Evolutionary conservation across 2,113 vertebrate species (phyloP).

Genomic region (Chloroceryle aenea): DNA sequence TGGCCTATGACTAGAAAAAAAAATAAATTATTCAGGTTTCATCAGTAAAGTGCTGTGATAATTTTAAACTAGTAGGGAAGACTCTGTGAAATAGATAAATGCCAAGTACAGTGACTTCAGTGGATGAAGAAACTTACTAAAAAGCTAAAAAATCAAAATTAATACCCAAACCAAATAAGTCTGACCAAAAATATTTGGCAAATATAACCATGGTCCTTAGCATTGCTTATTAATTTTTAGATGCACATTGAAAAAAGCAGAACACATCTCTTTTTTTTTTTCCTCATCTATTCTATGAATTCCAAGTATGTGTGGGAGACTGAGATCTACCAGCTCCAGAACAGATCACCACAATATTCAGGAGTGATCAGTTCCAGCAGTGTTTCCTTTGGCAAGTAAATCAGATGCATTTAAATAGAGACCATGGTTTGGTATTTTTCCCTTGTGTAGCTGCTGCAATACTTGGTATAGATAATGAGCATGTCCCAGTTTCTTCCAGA

Average conservation of each 20-base stretch:
- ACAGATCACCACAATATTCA: background rate
- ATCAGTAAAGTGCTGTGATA: background rate
- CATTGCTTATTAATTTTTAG: background rate
- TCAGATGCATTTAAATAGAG: background rate
- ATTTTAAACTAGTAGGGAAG: background rate
- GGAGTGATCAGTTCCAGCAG: background rate
- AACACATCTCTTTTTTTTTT: background rate
- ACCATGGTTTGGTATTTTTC: background rate
- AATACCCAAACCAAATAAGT: background rate
- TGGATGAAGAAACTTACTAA: background rate
- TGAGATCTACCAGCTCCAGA: background rate
- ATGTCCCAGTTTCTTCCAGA: background rate
- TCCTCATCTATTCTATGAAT: background rate
- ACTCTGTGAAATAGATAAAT: background rate
- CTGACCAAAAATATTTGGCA: background rate
- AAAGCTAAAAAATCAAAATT: background rate
- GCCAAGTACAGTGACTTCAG: background rate
- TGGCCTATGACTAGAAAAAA: background rate
- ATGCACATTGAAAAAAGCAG: background rate
- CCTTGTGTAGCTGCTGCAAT: background rate
- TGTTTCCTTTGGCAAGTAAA: background rate
- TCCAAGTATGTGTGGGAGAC: background rate
- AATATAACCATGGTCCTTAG: background rate
- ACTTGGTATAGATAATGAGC: background rate
- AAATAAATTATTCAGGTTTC: background rate